These are phyloP conservation scores for Zoanthus sansibaricus DNA, from an alignment of 92 coral and sea anemone genomes.

Conservation along the genomic window DNA sequence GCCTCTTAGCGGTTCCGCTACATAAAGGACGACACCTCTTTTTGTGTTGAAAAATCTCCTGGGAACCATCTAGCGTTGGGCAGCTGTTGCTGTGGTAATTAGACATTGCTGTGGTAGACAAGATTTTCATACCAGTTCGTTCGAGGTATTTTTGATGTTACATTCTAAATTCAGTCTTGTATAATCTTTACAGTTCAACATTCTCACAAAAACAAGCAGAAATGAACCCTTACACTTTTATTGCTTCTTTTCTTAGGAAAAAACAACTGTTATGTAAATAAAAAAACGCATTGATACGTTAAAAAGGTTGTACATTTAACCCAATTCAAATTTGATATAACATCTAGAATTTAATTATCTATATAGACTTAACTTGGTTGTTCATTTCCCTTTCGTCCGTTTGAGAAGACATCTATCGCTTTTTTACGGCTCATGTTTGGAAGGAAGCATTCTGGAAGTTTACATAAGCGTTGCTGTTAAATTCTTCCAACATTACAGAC, in stretches of 20 bases:
- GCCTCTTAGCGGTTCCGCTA: neutral
- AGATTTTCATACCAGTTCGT: neutral
- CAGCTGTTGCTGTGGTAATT: conserved; percentile 25
- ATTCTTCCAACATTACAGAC: too few species aligned
- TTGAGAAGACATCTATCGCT: too few species aligned
- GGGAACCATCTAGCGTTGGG: neutral
- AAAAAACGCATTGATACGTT: neutral
- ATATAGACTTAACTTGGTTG: too few species aligned
- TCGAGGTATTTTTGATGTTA: neutral
- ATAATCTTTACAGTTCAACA: neutral
- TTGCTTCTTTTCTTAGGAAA: neutral
- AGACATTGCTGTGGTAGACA: neutral
- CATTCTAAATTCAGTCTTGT: neutral
- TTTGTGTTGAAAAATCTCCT: conserved; percentile 22
- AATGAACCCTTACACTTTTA: neutral
- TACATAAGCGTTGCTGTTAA: too few species aligned
- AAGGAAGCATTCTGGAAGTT: too few species aligned
- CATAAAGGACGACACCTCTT: neutral
- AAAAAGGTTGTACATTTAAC: too few species aligned
- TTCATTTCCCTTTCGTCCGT: too few species aligned
- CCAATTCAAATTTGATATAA: too few species aligned
- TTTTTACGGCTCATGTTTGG: too few species aligned
- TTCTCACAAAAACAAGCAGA: neutral
- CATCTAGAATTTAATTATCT: too few species aligned
- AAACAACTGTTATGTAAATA: neutral